These are phyloP conservation scores for Argya squamiceps DNA, from an alignment of 2,797 vertebrate genomes.

Conservation along the genomic window DNA sequence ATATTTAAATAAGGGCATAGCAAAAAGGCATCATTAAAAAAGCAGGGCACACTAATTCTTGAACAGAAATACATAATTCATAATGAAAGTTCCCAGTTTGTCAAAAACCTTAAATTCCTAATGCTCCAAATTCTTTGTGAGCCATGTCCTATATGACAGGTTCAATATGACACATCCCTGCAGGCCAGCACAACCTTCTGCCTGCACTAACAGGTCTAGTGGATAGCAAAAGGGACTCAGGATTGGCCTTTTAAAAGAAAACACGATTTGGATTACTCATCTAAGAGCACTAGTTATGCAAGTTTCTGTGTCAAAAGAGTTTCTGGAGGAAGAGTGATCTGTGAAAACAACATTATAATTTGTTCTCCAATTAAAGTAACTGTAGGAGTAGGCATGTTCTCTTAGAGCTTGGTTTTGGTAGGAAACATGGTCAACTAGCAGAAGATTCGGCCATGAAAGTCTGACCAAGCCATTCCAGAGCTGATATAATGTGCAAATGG, in stretches of 20 bases:
- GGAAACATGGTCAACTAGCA: background rate
- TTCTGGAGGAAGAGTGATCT: conserved; percentile 49
- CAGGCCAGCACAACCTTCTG: conserved; percentile 4
- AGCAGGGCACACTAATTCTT: background rate
- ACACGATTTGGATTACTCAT: conserved; percentile 34
- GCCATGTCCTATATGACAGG: background rate
- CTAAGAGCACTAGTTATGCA: conserved; percentile 31
- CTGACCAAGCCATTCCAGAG: background rate
- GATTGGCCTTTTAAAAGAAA: conserved; percentile 45
- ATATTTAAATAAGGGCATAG: background rate
- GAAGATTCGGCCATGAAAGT: background rate
- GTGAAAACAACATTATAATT: conserved; percentile 54
- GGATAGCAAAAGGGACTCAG: conserved; percentile 29
- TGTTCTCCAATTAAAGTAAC: conserved; percentile 44
- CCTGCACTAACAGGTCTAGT: conserved; percentile 10
- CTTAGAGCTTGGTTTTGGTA: background rate
- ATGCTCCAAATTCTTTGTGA: conserved; percentile 8
- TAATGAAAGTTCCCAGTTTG: background rate
- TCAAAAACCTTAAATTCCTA: conserved; percentile 6
- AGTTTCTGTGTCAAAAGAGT: conserved; percentile 57
- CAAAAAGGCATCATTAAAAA: background rate
- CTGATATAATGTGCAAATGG: background rate
- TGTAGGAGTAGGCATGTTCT: conserved; percentile 28
- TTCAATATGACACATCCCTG: conserved; percentile 3
- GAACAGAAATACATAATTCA: background rate